phyloP scores from a whole-genome alignment of 2,888 invertebrate genomes.

The Helleia helle region DNA sequence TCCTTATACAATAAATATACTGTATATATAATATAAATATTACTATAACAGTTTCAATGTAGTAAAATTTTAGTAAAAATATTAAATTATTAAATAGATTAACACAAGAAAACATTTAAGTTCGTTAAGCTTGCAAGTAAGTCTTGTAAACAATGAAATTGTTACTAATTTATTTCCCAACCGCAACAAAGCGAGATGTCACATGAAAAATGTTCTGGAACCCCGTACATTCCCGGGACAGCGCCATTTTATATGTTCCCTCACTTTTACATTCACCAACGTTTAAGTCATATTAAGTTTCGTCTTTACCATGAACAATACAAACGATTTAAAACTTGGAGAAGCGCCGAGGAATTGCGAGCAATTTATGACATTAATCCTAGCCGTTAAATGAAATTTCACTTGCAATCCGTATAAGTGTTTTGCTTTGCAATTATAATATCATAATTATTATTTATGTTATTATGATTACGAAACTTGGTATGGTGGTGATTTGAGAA shows the following conservation, averaged over 20 bases:
- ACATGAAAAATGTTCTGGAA: constrained; percentile 59
- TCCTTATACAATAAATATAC: too few relatives aligned
- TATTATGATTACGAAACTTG: too few relatives aligned
- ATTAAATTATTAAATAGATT: too few relatives aligned
- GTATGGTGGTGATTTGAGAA: too few relatives aligned
- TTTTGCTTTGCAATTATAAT: constrained; percentile 47
- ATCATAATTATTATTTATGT: too few relatives aligned
- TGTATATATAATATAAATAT: too few relatives aligned
- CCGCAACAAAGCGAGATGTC: constrained; percentile 72
- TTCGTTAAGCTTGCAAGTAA: constrained; percentile 26
- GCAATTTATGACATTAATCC: constrained; percentile 58
- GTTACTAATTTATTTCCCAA: constrained; percentile 71
- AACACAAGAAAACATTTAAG: not conserved
- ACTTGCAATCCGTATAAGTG: constrained; percentile 34
- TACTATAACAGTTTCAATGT: too few relatives aligned
- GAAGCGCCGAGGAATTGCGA: constrained; percentile 36
- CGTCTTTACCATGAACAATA: constrained; percentile 45
- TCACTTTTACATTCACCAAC: constrained; percentile 51
- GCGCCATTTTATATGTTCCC: constrained; percentile 49
- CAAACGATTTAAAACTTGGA: constrained; percentile 53
- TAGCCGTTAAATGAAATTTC: constrained; percentile 51
- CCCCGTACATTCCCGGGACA: constrained; percentile 52
- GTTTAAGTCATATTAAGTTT: constrained; percentile 62
- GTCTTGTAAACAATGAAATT: constrained; percentile 69
- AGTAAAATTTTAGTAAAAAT: too few relatives aligned